Evolutionary conservation across 2,113 vertebrate species (phyloP), one percentile per base, ranked within the genome.

Genomic region (Enhydra lutris): DNA sequence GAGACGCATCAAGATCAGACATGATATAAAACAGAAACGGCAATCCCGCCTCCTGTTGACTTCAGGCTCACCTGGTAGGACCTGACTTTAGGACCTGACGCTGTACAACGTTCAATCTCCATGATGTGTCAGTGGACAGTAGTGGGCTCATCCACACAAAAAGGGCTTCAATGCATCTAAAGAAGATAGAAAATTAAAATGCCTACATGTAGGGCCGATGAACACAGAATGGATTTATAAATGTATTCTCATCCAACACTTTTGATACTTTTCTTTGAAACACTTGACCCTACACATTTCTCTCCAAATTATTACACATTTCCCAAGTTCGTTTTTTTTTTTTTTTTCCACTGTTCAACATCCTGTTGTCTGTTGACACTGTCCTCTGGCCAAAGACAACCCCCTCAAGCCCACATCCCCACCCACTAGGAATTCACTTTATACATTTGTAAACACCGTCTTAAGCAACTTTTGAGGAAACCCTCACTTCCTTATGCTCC

Each of bases 21-120:
- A 34, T 73, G 92, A 97, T 96, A 78, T 55, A 50, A 97, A 97
- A 94, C 97, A 97, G 97, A 92, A 82, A 31, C 4, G 42, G 26
- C 2, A 3, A 4, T 2, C 6, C 20, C 0, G 24, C 21, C 81
- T 87, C 76, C 36, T 14, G 92, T 39, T 4, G 11, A 13, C 20
- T 36, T 3, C 9, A 39, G 69, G 78, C 63, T 96, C 34, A 82
- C 61, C 95, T 93, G 82, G 47, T 47, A 59, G 89, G 86, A 82
- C 67, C 79, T 20, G 39, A 39, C 6, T 74, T 31, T 42, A 23
- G 50, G 45, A 57, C 57, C 57, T 21, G 20, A 57, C 23, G 20
- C 1, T 36, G 31, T 36, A 6, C 6, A 7, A 1, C 0, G 0
- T 23, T 29, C 57, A 7, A 3, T 4, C 39, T 39, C 55, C 1